Evolutionary conservation across 2,888 invertebrate genomes (phyloP), one percentile per base, ranked within the genome.

Genomic region (Schizotus pectinicornis): DNA sequence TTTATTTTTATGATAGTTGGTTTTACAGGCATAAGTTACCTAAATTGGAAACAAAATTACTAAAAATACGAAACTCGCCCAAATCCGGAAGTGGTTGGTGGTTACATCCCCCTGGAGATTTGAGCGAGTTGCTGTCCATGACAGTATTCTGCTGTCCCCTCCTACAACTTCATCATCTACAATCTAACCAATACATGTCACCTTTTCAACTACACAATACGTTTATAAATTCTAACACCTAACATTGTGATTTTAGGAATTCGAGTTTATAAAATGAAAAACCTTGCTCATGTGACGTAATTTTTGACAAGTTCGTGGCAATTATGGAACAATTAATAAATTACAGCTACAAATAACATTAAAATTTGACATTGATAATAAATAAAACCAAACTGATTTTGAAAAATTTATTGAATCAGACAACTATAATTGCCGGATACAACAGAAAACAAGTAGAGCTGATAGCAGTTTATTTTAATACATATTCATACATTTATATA

Each of bases 401-500:
- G 75, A 78, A 79, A 79, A 79, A 79, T 79, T 80, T 80, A 79
- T 79, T 79, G 68, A 77, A 79, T 79, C 79, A 76, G 79, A 79
- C 78, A 79, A 77, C 73, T 76, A 79, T 57, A 57, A 56, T 79
- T 77, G 76, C 75, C 78, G 78, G 79, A 79, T 79, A 79, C 78
- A 80, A 80, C 79, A 79, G 78, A 80, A 80, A 80, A 79, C 79
- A 78, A 79, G 72, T 79, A 80, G 79, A 80, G 79, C 79, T 79
- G 79, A 78, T 79, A 79, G 79, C 79, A 78, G 77, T 78, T 79
- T 79, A 79, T 78, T 76, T 79, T 77, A 79, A 79, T 80, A 80
- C 79, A 80, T 80, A 79, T 80, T 79, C 79, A 79, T 80, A 80
- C 80, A 80, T 79, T 79, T 79, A 79, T 79, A 79, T 78, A 80